Evolutionary conservation across 2,797 vertebrate species (phyloP), one percentile per base, ranked within the genome.

Genomic region (Mus minutoides): DNA sequence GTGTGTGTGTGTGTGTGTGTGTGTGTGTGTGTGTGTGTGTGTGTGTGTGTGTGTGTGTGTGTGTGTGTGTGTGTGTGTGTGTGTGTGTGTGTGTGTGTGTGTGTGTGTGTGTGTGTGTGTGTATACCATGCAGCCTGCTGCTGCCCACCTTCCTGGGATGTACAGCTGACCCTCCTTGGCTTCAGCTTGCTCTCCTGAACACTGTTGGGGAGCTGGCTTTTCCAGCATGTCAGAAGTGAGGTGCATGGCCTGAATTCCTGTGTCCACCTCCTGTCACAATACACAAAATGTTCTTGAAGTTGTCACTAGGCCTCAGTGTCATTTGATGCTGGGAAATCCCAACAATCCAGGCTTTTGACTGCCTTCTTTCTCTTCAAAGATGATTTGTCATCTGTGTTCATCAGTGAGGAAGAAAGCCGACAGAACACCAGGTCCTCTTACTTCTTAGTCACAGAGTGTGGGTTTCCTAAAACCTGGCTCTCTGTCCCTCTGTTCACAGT

Each of bases 91-190:
- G 16, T 52, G 60, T 19, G 34, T 58, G 69, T 49, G 40, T 31
- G 7, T 46, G 37, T 17, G 60, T 62, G 24, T 26, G 24, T 62
- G 24, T 62, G 60, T 62, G 34, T 49, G 69, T 54, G 40, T 46
- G 3, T 29, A 16, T 7, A 22, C 9, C 3, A 0, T 1, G 7
- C 2, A 10, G 11, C 29, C 46, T 37, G 34, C 24, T 12, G 40
- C 67, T 92, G 31, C 46, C 7, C 5, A 0, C 2, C 31, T 40
- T 67, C 22, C 67, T n/a, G 17, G 6, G 60, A 12, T 71, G 0
- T 37, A 0, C 31, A 37, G 26, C 49, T 76, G 54, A 24, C 60
- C n/a, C 86, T 75, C 11, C 54, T 24, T 17, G 29, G 21, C 16
- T 78, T 46, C 78, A 60, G 3, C 62, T 60, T 80, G 73, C 46